Conservation (phyloP, 2,797 vertebrate species). For the Tamandua tetradactyla region DNA sequence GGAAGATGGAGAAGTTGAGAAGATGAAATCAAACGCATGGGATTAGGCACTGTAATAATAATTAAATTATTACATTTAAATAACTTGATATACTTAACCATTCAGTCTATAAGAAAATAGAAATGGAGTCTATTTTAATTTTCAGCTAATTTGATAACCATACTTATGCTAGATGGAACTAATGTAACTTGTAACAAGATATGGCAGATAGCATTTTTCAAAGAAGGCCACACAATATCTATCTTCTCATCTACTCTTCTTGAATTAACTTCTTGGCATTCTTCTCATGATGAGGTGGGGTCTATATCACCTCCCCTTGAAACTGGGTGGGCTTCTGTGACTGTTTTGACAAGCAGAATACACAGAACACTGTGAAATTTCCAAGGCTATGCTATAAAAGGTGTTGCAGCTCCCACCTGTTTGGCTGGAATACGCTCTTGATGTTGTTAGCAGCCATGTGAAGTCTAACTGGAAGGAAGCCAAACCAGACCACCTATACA, state of each 20-base stretch:
- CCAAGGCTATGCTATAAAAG: background rate
- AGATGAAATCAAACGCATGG: slow-evolving; percentile 3
- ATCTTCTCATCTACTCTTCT: background rate
- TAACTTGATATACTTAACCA: background rate
- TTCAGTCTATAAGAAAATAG: slow-evolving; percentile 17
- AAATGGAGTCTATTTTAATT: slow-evolving; percentile 19
- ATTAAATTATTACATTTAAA: slow-evolving; percentile 13
- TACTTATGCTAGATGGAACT: slow-evolving; percentile 30
- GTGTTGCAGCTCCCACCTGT: background rate
- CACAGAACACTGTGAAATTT: background rate
- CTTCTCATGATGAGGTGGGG: background rate
- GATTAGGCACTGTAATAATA: background rate
- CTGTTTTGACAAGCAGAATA: background rate
- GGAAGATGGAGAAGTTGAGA: background rate
- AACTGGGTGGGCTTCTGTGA: slow-evolving; percentile 31
- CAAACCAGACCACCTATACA: background rate
- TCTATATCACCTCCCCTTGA: too few species aligned
- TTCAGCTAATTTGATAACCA: slow-evolving; percentile 46
- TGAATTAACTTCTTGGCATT: slow-evolving; percentile 5
- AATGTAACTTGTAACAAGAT: background rate
- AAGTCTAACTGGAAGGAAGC: background rate
- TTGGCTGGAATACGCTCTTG: background rate
- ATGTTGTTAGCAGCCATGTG: background rate
- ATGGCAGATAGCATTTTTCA: slow-evolving; percentile 35
- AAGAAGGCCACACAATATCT: background rate